Evolutionary conservation across 1,140 invertebrate species (phyloP), one percentile per base, ranked within the genome.

Genomic region (Hylaeus volcanicus): DNA sequence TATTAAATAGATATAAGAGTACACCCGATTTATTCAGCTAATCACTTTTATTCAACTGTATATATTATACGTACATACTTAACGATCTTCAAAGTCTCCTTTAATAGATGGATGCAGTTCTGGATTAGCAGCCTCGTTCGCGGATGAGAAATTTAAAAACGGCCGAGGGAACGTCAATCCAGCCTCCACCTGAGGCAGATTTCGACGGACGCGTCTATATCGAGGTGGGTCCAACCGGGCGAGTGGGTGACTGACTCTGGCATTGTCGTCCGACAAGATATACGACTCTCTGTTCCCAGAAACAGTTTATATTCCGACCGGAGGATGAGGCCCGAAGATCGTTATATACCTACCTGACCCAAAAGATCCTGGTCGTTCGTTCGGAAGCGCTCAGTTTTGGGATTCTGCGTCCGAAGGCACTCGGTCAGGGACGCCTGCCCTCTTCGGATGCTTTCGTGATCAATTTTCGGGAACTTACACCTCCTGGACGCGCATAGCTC

Each of bases 221-320:
- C 85, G 86, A 84, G 77, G 79, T 75, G 60, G 81, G 68, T 48
- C 77, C 74, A 84, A 86, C 86, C 89, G 89, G 90, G 88, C 91
- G 91, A 92, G 89, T 92, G 89, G 92, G 90, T 91, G 90, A 91
- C 83, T 92, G 89, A 92, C 90, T 91, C 83, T 56, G 81, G 88
- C 86, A 93, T 92, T 93, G 92, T 93, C 92, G 85, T 88, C 86
- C 85, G 80, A 70, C 76, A 92, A 93, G 92, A 93, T 93, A 93
- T 93, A 93, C 89, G 93, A 91, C 89, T 89, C 80, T 58, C 76
- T 84, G 89, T 93, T 93, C 93, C 87, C 61, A 91, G 93, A 93
- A 93, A 91, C 89, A 92, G 91, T 93, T 93, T 92, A 92, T 92
- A 92, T 92, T 92, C 91, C 82, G 76, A 64, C 48, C 65, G 69